These are phyloP conservation scores for Teleiodes luculella DNA, from an alignment of 2,888 invertebrate species.

Conservation along the genomic window DNA sequence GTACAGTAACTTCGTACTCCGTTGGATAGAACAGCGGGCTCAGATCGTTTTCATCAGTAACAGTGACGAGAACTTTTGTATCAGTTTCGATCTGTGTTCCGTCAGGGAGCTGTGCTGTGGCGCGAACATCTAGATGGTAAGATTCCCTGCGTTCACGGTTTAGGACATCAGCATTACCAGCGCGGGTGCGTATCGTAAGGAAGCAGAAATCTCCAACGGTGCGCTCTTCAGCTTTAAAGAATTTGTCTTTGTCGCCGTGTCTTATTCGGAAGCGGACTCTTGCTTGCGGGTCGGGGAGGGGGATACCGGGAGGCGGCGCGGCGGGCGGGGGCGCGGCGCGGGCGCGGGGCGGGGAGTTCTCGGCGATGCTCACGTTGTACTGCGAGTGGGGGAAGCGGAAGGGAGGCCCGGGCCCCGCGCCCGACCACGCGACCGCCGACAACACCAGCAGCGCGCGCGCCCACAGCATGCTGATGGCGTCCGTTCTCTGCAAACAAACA, in stretches of 20 bases:
- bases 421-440: conserved; percentile 43
- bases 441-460: conserved; percentile 52
- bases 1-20: conserved; percentile 90
- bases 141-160: conserved; percentile 94
- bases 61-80: conserved; percentile 83
- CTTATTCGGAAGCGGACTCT: conserved; percentile 90
- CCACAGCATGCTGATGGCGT: conserved; percentile 25
- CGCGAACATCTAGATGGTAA: conserved; percentile 87
- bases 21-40: conserved; percentile 95
- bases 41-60: conserved; percentile 93
- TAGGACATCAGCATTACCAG: conserved; percentile 90
- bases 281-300: conserved; percentile 53
- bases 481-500: conserved; percentile 22
- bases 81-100: conserved; percentile 83
- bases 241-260: conserved; percentile 91
- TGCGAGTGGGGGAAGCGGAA: conserved; percentile 84
- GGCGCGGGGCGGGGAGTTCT: conserved; percentile 95
- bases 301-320: conserved; percentile 89
- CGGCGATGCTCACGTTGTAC: conserved; percentile 94
- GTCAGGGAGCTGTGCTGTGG: conserved; percentile 76
- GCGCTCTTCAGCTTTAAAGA: conserved; percentile 95
- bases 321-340: conserved; percentile 85
- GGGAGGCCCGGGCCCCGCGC: conserved; percentile 47
- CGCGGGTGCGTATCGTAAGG: conserved; percentile 91
- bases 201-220: conserved; percentile 97